A percentile compares a stretch with the other conserved stretches of the same genome.
Conservation (phyloP, 2,113 vertebrate species). For the Taurulus bubalis region DNA sequence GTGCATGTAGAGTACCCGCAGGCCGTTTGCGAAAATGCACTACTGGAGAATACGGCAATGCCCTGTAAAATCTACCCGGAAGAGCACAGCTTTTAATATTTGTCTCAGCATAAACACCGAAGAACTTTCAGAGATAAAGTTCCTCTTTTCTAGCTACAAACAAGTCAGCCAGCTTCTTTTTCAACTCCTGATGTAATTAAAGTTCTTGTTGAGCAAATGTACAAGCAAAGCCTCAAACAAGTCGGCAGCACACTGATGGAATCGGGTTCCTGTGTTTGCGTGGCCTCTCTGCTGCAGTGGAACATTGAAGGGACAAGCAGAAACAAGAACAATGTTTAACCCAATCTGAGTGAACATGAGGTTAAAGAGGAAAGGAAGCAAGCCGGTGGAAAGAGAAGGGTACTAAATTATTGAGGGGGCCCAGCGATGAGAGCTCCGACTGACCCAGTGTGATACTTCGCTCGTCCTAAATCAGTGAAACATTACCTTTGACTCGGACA, state of each 20-base stretch:
- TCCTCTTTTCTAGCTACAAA: constrained; percentile 38
- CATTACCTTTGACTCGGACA: constrained; percentile 51
- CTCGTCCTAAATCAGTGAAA: constrained; percentile 42
- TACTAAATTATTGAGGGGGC: constrained; percentile 25
- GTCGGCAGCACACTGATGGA: constrained; percentile 38
- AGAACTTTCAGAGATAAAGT: constrained; percentile 44
- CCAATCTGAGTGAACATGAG: neutral
- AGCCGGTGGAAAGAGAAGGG: neutral
- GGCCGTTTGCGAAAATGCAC: constrained; percentile 54
- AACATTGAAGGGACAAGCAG: constrained; percentile 18
- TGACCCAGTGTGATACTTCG: constrained; percentile 12
- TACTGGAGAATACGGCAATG: constrained; percentile 49
- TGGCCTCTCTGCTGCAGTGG: constrained; percentile 9
- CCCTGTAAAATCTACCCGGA: constrained; percentile 52
- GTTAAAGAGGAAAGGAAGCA: neutral
- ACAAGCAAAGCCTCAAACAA: constrained; percentile 41
- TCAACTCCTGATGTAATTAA: constrained; percentile 42
- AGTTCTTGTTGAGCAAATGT: constrained; percentile 37
- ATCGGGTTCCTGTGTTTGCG: constrained; percentile 27
- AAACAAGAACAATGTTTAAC: constrained; percentile 2
- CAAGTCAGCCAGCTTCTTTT: neutral
- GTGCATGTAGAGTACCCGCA: constrained; percentile 47
- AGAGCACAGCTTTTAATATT: constrained; percentile 66
- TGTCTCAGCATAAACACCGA: constrained; percentile 46
- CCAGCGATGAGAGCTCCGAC: constrained; percentile 5